Conservation (phyloP, 2,797 vertebrate species). For the Nyctibius grandis region DNA sequence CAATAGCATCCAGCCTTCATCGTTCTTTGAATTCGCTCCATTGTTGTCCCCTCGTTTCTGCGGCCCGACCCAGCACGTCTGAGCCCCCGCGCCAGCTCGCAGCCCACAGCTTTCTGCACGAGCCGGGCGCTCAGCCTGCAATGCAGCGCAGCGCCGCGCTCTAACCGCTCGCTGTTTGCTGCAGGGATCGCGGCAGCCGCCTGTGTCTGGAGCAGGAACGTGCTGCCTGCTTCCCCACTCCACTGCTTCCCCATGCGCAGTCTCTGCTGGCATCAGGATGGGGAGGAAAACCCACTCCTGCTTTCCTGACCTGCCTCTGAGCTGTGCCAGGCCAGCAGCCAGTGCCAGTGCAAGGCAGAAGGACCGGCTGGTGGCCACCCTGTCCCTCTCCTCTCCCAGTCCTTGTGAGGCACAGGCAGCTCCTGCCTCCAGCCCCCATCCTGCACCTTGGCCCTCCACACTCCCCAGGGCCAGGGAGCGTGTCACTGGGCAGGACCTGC, state of each 20-base stretch:
- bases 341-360: not conserved
- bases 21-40: not conserved
- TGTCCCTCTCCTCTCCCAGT: not conserved
- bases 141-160: not conserved
- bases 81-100: not conserved
- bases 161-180: not conserved
- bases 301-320: not conserved
- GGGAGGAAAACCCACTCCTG: not conserved
- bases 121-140: conserved; percentile 20
- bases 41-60: not conserved
- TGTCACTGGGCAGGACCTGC: not conserved
- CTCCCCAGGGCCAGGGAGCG: not conserved
- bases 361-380: not conserved
- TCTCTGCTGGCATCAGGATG: not conserved
- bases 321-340: not conserved
- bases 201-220: not conserved
- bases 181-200: conserved; percentile 29
- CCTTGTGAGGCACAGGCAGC: not conserved
- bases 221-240: not conserved
- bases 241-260: not conserved
- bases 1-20: not conserved
- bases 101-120: not conserved
- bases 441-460: rapidly evolving
- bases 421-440: not conserved
- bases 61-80: rapidly evolving